phyloP scores from a whole-genome alignment of 2,888 invertebrate genomes.

The Plebejus argus region DNA sequence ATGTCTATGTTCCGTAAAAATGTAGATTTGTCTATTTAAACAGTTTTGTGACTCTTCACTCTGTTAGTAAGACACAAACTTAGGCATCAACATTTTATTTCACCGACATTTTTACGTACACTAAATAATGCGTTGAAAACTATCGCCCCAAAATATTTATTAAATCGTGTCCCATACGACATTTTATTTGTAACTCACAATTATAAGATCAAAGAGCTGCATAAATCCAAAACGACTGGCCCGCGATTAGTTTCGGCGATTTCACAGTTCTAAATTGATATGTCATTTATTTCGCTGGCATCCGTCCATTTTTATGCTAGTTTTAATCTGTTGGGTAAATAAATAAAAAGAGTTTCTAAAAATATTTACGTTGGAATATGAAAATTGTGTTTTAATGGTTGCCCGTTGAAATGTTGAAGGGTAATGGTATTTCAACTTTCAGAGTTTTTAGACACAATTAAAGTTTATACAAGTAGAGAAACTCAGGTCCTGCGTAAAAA shows the following conservation, averaged over 20 bases:
- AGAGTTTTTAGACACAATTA: background rate
- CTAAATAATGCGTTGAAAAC: constrained; percentile 32
- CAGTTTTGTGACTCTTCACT: no score
- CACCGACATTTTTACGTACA: background rate
- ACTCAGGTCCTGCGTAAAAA: background rate
- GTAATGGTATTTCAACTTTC: background rate
- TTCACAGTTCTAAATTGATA: constrained; percentile 31
- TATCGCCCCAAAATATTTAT: background rate
- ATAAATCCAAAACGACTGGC: constrained; percentile 10
- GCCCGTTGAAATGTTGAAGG: background rate
- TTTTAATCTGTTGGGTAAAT: constrained; percentile 24
- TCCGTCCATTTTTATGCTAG: constrained; percentile 24
- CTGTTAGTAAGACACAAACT: no score
- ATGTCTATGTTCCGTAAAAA: no score
- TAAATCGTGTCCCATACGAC: background rate
- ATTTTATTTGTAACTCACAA: constrained; percentile 24
- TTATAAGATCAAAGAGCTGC: constrained; percentile 17
- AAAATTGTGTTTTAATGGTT: constrained; percentile 13
- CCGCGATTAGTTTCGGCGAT: constrained; percentile 22
- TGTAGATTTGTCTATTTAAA: no score
- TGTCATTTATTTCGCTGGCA: constrained; percentile 26
- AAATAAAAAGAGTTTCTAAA: constrained; percentile 17
- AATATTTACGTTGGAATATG: constrained; percentile 2
- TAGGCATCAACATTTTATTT: background rate
- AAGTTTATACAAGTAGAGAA: background rate